These are phyloP conservation scores for Pyrrhia umbra DNA, from an alignment of 2,888 invertebrate species.

Conservation along the genomic window DNA sequence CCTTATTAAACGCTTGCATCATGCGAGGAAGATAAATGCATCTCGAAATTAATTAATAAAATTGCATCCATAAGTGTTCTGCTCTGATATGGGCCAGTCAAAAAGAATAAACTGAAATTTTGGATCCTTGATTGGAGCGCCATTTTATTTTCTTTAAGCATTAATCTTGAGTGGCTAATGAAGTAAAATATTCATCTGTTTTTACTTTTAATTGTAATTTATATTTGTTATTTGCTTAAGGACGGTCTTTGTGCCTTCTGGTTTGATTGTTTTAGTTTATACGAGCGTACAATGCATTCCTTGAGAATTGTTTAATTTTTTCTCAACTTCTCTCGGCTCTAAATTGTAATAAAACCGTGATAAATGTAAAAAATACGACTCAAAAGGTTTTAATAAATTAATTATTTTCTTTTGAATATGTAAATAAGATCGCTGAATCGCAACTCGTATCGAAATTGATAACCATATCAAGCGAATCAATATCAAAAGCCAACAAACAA, in stretches of 20 bases:
- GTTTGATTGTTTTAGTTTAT: constrained; percentile 12
- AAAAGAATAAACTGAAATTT: constrained; percentile 67
- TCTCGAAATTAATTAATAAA: constrained; percentile 87
- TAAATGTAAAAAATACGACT: not conserved
- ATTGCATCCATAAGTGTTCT: constrained; percentile 81
- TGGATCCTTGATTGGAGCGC: constrained; percentile 72
- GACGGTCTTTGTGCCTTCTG: constrained; percentile 56
- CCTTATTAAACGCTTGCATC: constrained; percentile 84
- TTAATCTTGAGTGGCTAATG: constrained; percentile 61
- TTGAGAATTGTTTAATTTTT: not conserved
- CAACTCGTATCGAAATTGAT: constrained; percentile 34
- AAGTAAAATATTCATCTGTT: constrained; percentile 63
- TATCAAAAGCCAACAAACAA: constrained; percentile 37
- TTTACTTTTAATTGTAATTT: constrained; percentile 66
- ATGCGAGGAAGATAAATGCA: constrained; percentile 86
- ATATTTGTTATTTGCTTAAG: constrained; percentile 63
- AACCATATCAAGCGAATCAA: constrained; percentile 40
- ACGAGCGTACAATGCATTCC: not conserved
- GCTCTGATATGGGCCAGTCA: constrained; percentile 61
- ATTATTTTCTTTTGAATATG: constrained; percentile 29
- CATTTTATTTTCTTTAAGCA: constrained; percentile 60
- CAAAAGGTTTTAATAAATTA: not conserved
- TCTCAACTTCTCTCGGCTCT: not conserved
- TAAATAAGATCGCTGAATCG: constrained; percentile 13
- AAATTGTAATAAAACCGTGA: not conserved